Evolutionary conservation across 2,888 invertebrate species (phyloP).

Genomic region (Plebejus argus): DNA sequence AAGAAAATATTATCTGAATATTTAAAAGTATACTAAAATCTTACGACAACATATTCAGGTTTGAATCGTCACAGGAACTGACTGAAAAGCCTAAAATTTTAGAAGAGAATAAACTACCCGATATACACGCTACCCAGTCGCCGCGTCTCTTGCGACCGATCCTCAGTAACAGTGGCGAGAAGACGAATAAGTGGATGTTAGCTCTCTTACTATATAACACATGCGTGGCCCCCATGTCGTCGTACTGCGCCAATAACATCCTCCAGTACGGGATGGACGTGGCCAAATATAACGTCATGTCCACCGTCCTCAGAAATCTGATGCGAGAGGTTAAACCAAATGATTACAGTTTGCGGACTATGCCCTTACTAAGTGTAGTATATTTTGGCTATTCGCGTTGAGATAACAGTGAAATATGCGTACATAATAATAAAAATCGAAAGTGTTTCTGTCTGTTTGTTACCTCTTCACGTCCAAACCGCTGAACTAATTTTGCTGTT

Average conservation of each 20-base stretch:
- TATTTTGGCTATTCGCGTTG: background rate
- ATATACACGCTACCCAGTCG: slow-evolving; percentile 29
- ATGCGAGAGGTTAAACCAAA: slow-evolving; percentile 59
- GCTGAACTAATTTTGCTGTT: too few species aligned
- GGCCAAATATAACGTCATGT: slow-evolving; percentile 66
- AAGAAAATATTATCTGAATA: slow-evolving; percentile 17
- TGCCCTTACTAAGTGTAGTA: slow-evolving; percentile 59
- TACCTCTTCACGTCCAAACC: too few species aligned
- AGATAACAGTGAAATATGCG: background rate
- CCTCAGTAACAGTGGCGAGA: slow-evolving; percentile 45
- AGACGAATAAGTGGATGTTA: slow-evolving; percentile 67
- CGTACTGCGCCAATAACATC: slow-evolving; percentile 66
- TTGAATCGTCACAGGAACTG: slow-evolving; percentile 58
- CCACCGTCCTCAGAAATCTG: slow-evolving; percentile 59
- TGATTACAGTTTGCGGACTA: slow-evolving; percentile 56
- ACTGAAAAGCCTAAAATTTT: slow-evolving; percentile 38
- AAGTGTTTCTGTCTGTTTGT: too few species aligned
- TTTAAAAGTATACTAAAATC: slow-evolving; percentile 27
- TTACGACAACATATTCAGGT: slow-evolving; percentile 52
- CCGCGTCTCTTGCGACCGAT: slow-evolving; percentile 45
- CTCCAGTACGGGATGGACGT: slow-evolving; percentile 70
- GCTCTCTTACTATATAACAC: slow-evolving; percentile 69
- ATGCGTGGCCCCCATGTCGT: slow-evolving; percentile 70
- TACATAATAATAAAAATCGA: too few species aligned
- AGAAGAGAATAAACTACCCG: slow-evolving; percentile 21